A percentile compares a stretch with the other conserved stretches of the same genome.
Evolutionary conservation across 2,797 vertebrate genomes (phyloP).

Genomic region (Pseudocheirus occidentalis): DNA sequence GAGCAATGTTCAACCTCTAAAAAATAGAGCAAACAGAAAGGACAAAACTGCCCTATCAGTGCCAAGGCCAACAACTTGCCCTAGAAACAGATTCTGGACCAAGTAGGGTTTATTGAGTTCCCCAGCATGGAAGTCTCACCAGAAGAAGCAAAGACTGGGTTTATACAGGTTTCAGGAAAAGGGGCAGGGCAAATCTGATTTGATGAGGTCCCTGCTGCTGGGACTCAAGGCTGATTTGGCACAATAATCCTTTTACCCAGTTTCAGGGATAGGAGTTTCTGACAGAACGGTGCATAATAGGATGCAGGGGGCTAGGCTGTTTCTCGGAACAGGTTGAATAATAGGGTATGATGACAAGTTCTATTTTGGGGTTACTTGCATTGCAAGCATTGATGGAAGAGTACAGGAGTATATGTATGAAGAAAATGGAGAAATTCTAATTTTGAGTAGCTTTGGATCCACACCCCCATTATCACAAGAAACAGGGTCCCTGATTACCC

Average conservation of each 20-base stretch:
- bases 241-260: neutral
- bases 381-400: no score
- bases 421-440: no score
- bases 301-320: neutral
- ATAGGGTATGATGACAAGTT: no score
- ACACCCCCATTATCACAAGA: no score
- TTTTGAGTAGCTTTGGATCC: no score
- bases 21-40: slow-evolving; percentile 39
- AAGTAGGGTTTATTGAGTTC: neutral
- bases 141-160: neutral
- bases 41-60: slow-evolving; percentile 46
- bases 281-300: neutral
- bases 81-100: neutral
- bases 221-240: neutral
- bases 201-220: neutral
- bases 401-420: no score
- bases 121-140: neutral
- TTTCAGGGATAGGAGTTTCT: neutral
- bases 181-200: neutral
- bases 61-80: neutral
- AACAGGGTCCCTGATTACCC: no score
- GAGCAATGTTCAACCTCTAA: neutral
- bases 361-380: no score
- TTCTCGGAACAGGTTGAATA: neutral
- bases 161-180: neutral